Conservation (phyloP, 2,888 invertebrate genomes). For the Thymelicus acteon region DNA sequence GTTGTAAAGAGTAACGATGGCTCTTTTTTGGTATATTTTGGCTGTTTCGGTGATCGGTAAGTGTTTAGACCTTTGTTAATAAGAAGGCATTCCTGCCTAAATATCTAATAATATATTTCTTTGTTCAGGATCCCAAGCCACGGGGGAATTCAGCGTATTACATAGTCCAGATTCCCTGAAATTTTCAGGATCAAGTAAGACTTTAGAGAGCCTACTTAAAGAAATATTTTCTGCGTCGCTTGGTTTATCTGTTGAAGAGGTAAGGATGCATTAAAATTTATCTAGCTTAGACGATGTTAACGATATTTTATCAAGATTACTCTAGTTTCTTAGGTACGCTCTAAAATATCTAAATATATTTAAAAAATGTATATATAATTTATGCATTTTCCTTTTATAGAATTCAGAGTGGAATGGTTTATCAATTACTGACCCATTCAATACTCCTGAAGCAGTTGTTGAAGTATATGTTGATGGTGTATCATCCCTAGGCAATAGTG, state of each 20-base stretch:
- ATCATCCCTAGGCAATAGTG: slow-evolving; percentile 75
- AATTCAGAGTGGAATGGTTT: slow-evolving; percentile 89
- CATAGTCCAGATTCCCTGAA: slow-evolving; percentile 88
- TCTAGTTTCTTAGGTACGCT: too few relatives aligned
- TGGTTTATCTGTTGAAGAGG: slow-evolving; percentile 90
- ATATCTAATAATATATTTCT: slow-evolving; percentile 12
- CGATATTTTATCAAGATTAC: background rate
- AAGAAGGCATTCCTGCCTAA: background rate
- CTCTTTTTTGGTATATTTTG: slow-evolving; percentile 69
- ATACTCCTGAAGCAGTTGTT: slow-evolving; percentile 89
- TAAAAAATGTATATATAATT: too few relatives aligned
- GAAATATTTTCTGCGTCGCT: slow-evolving; percentile 90
- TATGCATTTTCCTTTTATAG: slow-evolving; percentile 55
- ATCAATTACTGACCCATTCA: slow-evolving; percentile 88
- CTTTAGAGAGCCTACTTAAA: slow-evolving; percentile 86
- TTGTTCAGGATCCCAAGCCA: slow-evolving; percentile 78
- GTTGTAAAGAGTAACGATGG: slow-evolving; percentile 57
- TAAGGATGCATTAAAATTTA: slow-evolving; percentile 50
- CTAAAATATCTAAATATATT: too few relatives aligned
- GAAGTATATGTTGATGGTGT: slow-evolving; percentile 89
- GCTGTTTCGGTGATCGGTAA: slow-evolving; percentile 71
- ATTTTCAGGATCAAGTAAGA: slow-evolving; percentile 87
- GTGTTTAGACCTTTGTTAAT: slow-evolving; percentile 43
- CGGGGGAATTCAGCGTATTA: slow-evolving; percentile 88
- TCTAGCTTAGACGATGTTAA: background rate